Evolutionary conservation across 2,797 vertebrate genomes (phyloP).

Genomic region (Rhinogobio ventralis): DNA sequence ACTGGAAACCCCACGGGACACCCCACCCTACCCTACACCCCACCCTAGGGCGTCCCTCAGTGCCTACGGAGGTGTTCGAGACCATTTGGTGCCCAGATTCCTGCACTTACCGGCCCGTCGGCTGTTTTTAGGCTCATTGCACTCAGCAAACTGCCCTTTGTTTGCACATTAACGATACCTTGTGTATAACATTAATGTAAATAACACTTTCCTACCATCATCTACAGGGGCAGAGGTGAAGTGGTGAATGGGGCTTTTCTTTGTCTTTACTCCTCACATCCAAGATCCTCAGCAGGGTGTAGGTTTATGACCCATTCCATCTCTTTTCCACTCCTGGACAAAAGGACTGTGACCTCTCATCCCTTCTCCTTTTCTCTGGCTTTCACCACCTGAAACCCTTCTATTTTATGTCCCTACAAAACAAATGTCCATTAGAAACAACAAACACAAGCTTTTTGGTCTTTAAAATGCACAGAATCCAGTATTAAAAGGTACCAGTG

Average conservation of each 20-base stretch:
- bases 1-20: conserved; percentile 78
- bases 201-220: not conserved
- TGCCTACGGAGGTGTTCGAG: conserved; percentile 48
- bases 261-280: conserved; percentile 33
- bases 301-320: conserved; percentile 64
- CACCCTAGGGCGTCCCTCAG: conserved; percentile 51
- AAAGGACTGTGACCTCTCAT: conserved; percentile 68
- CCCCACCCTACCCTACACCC: conserved; percentile 57
- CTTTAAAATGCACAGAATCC: not conserved
- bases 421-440: conserved; percentile 66
- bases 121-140: not conserved
- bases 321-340: conserved; percentile 71
- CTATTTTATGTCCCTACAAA: conserved; percentile 73
- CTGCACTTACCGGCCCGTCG: conserved; percentile 5
- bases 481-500: not conserved
- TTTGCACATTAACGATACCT: not conserved
- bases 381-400: conserved; percentile 75
- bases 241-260: conserved; percentile 39
- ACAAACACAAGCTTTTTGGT: conserved; percentile 34
- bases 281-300: conserved; percentile 58
- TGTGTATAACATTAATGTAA: not conserved
- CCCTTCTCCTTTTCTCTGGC: conserved; percentile 57
- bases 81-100: conserved; percentile 56
- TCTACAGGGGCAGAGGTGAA: not conserved
- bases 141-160: not conserved